Conservation (phyloP, 2,888 invertebrate species). For the Lycia hirtaria region DNA sequence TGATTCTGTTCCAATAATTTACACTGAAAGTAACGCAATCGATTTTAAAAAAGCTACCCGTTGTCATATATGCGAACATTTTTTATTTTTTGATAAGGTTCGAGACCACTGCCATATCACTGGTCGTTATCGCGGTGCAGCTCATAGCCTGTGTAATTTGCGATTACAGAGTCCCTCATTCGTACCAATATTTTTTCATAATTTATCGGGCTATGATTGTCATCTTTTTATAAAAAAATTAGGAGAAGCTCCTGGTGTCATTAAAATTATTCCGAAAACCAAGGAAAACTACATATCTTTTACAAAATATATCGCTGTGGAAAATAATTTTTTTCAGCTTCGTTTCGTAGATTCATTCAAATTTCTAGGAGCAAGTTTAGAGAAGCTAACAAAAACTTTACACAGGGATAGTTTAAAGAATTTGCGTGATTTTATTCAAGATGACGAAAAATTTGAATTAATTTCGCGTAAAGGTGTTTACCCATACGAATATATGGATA, state of each 20-base stretch:
- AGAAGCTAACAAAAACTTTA: too few relatives aligned
- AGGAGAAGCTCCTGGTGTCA: constrained; percentile 1
- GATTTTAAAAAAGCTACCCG: neutral
- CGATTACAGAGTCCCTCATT: constrained; percentile 17
- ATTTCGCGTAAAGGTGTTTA: neutral
- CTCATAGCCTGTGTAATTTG: constrained; percentile 24
- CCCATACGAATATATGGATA: neutral
- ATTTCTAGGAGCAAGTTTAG: too few relatives aligned
- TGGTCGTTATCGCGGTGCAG: constrained; percentile 22
- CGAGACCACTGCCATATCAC: constrained; percentile 28
- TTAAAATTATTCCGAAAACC: neutral
- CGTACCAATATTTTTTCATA: constrained; percentile 33
- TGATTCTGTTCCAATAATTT: neutral
- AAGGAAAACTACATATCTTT: constrained; percentile 11
- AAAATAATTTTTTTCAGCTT: neutral
- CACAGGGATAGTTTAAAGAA: too few relatives aligned
- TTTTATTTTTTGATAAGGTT: constrained; percentile 13
- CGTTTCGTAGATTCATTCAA: too few relatives aligned
- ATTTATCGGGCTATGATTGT: constrained; percentile 28
- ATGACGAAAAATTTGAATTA: neutral
- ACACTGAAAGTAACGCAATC: neutral
- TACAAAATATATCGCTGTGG: constrained; percentile 8
- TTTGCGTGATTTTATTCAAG: too few relatives aligned
- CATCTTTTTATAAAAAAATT: constrained; percentile 20
- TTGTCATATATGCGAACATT: too few relatives aligned